These are phyloP conservation scores for Phalacrocorax pelagicus DNA, from an alignment of 2,113 vertebrate genomes.

Conservation along the genomic window DNA sequence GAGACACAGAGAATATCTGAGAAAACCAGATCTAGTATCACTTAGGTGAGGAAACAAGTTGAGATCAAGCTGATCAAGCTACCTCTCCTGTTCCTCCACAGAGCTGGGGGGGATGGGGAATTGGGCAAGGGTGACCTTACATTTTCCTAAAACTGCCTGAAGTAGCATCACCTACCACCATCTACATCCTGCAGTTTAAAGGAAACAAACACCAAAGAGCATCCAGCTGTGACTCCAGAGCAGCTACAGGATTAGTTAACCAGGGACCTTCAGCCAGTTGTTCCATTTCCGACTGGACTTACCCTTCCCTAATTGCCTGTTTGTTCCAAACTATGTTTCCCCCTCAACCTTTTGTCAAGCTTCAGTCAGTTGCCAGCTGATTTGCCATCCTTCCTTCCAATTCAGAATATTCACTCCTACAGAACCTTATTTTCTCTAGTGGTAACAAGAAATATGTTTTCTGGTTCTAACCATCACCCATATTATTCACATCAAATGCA, in stretches of 20 bases:
- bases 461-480: accelerated
- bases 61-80: neutral
- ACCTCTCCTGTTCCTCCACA: neutral
- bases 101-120: neutral
- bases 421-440: neutral
- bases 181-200: neutral
- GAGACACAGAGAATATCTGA: neutral
- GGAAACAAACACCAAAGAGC: neutral
- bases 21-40: neutral
- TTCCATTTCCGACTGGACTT: neutral
- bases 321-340: neutral
- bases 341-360: neutral
- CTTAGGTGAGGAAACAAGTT: neutral
- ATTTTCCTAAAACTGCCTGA: neutral
- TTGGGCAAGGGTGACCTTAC: neutral
- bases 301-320: neutral
- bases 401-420: neutral
- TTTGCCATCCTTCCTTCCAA: neutral
- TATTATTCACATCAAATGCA: neutral
- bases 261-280: neutral
- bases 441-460: neutral
- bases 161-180: neutral
- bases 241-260: neutral
- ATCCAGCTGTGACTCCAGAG: neutral
- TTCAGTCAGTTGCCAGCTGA: neutral